Evolutionary conservation across 2,113 vertebrate species (phyloP).

Genomic region (Elachura formosa): DNA sequence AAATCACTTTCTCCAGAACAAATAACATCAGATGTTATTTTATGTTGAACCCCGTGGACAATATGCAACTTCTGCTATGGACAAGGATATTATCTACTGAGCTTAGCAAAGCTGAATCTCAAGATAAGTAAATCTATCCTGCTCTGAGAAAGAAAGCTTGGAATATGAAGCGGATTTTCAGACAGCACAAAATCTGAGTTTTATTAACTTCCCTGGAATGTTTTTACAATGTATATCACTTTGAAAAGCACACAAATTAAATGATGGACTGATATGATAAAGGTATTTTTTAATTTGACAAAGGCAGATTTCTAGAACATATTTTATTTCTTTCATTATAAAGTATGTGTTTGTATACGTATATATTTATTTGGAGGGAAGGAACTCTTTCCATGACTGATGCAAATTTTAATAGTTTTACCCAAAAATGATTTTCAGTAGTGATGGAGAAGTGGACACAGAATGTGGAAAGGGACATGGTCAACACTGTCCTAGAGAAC

Average conservation of each 20-base stretch:
- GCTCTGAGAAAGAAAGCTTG: background rate
- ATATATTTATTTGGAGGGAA: background rate
- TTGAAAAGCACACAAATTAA: background rate
- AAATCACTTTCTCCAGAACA: background rate
- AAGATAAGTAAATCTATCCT: background rate
- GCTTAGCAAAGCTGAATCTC: slow-evolving; percentile 13
- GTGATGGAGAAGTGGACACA: background rate
- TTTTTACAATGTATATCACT: background rate
- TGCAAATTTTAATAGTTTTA: background rate
- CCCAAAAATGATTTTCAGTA: background rate
- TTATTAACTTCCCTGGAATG: background rate
- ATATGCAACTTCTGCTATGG: background rate
- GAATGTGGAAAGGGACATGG: background rate
- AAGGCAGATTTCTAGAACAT: background rate
- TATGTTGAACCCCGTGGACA: background rate
- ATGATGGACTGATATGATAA: background rate
- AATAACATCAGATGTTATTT: background rate
- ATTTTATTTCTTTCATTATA: background rate
- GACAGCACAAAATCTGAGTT: background rate
- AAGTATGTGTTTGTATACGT: background rate
- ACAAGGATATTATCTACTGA: background rate
- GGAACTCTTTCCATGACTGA: background rate
- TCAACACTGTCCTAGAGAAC: background rate
- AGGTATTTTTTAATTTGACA: background rate
- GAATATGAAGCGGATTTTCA: background rate